These are phyloP conservation scores for Ophion ventricosus DNA, from an alignment of 2,888 invertebrate species.

Conservation along the genomic window DNA sequence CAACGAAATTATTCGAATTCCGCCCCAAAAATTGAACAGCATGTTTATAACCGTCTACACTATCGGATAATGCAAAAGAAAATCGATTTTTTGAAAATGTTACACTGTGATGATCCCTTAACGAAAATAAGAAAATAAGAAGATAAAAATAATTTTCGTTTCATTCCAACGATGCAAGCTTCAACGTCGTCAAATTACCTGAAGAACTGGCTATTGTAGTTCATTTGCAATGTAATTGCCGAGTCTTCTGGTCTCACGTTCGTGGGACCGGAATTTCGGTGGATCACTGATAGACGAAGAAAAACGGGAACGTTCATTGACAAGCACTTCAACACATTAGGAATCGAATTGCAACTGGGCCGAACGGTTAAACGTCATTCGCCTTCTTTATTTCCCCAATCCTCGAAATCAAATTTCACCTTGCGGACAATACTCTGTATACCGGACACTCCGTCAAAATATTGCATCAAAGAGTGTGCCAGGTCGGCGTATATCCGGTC, in stretches of 20 bases:
- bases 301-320: neutral
- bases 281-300: neutral
- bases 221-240: neutral
- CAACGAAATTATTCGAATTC: too few species aligned
- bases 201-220: too few species aligned
- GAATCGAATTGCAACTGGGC: neutral
- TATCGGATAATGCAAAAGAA: too few species aligned
- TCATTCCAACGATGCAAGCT: too few species aligned
- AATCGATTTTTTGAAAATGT: too few species aligned
- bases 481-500: neutral
- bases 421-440: slow-evolving; percentile 12
- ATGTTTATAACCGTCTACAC: too few species aligned
- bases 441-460: slow-evolving; percentile 24
- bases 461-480: slow-evolving; percentile 10
- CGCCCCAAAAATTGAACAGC: too few species aligned
- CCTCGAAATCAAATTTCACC: neutral
- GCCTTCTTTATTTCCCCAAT: neutral
- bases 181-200: too few species aligned
- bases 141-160: too few species aligned
- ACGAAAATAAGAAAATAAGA: too few species aligned
- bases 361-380: neutral
- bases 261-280: neutral
- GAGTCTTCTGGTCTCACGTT: neutral
- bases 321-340: neutral
- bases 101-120: too few species aligned